These are phyloP conservation scores for Larimichthys polyactis DNA, from an alignment of 2,113 vertebrate genomes.

Conservation along the genomic window DNA sequence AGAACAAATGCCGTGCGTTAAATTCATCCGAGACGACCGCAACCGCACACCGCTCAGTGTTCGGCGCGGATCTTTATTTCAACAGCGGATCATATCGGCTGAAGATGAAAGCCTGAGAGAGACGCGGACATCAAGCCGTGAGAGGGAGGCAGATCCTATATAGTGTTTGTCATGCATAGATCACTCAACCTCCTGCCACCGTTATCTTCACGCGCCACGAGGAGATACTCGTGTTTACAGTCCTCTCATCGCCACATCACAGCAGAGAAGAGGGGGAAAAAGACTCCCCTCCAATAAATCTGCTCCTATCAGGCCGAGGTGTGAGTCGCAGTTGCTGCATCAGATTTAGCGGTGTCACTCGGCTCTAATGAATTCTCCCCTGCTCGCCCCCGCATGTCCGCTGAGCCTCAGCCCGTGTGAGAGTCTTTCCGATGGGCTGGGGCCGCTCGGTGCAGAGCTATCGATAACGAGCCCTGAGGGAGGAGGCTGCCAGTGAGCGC, in stretches of 20 bases:
- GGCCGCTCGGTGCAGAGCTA: conserved; percentile 56
- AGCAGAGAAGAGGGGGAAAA: conserved; percentile 27
- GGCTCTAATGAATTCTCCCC: conserved; percentile 73
- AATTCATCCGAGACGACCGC: conserved; percentile 30
- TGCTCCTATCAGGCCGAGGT: conserved; percentile 56
- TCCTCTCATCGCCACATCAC: conserved; percentile 64
- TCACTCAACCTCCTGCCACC: conserved; percentile 69
- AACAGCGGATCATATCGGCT: conserved; percentile 52
- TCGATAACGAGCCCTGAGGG: conserved; percentile 75
- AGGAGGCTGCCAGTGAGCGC: conserved; percentile 44
- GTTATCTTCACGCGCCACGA: conserved; percentile 53
- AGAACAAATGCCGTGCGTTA: neutral
- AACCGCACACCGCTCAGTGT: conserved; percentile 20
- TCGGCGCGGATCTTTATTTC: conserved; percentile 58
- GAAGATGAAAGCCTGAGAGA: conserved; percentile 33
- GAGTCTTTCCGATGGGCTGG: conserved; percentile 51
- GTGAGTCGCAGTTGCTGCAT: conserved; percentile 61
- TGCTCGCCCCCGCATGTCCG: conserved; percentile 44
- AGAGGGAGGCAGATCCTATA: neutral
- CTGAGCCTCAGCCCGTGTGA: conserved; percentile 16
- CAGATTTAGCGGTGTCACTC: conserved; percentile 63
- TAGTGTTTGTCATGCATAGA: conserved; percentile 54
- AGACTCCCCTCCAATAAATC: conserved; percentile 62
- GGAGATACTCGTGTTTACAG: conserved; percentile 62
- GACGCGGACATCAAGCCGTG: conserved; percentile 3